A percentile compares a stretch with the other conserved stretches of the same genome.
These are phyloP conservation scores for Eupleurogrammus muticus DNA, from an alignment of 2,797 vertebrate genomes.

Conservation along the genomic window DNA sequence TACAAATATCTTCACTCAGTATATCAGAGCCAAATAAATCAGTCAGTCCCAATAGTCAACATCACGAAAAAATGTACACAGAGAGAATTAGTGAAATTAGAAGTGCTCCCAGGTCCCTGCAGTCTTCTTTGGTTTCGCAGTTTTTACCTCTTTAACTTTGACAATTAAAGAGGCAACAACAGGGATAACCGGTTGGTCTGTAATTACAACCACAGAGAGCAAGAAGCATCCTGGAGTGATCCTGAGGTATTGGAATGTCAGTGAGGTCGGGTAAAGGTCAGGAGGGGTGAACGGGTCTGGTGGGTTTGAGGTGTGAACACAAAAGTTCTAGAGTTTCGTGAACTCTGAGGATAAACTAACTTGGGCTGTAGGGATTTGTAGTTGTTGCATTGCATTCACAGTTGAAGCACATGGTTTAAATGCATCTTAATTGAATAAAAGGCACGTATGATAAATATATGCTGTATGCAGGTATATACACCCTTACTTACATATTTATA, in stretches of 20 bases:
- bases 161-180: neutral
- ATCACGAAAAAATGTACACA: conserved; percentile 9
- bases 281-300: neutral
- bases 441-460: neutral
- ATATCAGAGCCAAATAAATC: conserved; percentile 8
- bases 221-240: neutral
- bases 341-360: neutral
- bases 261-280: neutral
- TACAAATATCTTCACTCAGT: conserved; percentile 18
- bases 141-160: neutral
- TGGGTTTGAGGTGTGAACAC: conserved; percentile 1
- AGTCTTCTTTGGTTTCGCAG: conserved; percentile 1
- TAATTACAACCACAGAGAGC: neutral
- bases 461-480: neutral
- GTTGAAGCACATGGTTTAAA: neutral
- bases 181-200: no score
- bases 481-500: neutral
- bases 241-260: neutral
- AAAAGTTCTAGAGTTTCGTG: neutral
- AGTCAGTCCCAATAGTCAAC: conserved; percentile 3
- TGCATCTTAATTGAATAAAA: conserved; percentile 3
- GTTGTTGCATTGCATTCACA: neutral
- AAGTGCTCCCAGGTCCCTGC: neutral
- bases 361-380: neutral
- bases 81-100: conserved; percentile 4